Evolutionary conservation across 2,888 invertebrate genomes (phyloP).

Genomic region (Meteorus cinctellus): DNA sequence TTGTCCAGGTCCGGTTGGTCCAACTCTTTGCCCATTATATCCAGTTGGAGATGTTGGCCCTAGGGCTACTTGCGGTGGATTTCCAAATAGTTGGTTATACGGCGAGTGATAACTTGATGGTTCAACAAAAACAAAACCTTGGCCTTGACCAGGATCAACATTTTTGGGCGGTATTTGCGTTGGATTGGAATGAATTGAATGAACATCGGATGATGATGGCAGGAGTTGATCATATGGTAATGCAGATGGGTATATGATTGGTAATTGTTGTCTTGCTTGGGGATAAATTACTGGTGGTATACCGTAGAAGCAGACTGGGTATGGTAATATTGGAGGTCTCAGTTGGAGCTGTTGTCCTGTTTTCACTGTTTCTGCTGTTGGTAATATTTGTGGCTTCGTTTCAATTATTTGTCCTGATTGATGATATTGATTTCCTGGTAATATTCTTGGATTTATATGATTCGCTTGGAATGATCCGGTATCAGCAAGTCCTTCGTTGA

Average conservation of each 20-base stretch:
- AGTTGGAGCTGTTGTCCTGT: constrained; percentile 59
- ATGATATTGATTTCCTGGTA: constrained; percentile 24
- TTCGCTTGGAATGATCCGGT: neutral
- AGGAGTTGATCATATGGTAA: constrained; percentile 25
- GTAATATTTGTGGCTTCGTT: constrained; percentile 40
- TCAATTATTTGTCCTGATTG: constrained; percentile 43
- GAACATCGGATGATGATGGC: neutral
- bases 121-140: constrained; percentile 39
- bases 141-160: constrained; percentile 43
- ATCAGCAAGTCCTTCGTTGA: neutral
- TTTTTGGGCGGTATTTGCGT: constrained; percentile 37
- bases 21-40: constrained; percentile 30
- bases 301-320: constrained; percentile 59
- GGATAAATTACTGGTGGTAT: constrained; percentile 25
- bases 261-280: constrained; percentile 23
- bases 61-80: neutral
- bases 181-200: neutral
- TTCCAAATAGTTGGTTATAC: neutral
- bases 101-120: constrained; percentile 10
- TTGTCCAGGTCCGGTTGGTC: constrained; percentile 51
- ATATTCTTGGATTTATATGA: constrained; percentile 38
- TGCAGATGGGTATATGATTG: constrained; percentile 6
- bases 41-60: constrained; percentile 22
- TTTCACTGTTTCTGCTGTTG: constrained; percentile 62
- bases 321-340: constrained; percentile 51